A percentile compares a stretch with the other conserved stretches of the same genome.
Conservation (phyloP, 2,797 vertebrate genomes). For the Poeciliopsis gracilis region DNA sequence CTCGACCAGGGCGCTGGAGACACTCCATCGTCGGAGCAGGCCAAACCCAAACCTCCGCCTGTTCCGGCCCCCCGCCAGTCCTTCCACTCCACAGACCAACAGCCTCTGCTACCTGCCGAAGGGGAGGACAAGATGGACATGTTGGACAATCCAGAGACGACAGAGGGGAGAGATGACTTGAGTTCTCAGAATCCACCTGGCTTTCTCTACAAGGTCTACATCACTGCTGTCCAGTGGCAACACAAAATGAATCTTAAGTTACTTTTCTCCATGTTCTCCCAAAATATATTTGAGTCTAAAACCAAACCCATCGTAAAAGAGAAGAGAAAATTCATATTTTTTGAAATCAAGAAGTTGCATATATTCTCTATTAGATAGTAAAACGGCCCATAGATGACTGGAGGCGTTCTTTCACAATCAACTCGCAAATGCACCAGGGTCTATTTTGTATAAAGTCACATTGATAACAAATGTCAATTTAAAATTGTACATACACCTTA, state of each 20-base stretch:
- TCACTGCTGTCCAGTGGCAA: background rate
- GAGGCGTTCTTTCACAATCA: too few species aligned
- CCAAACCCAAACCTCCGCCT: conserved; percentile 41
- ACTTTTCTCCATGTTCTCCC: background rate
- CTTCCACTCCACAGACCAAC: conserved; percentile 37
- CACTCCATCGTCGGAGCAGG: conserved; percentile 25
- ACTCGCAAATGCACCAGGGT: too few species aligned
- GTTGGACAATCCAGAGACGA: conserved; percentile 1
- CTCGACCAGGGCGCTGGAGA: conserved; percentile 22
- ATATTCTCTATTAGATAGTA: background rate
- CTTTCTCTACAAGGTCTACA: conserved; percentile 76
- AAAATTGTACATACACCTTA: too few species aligned
- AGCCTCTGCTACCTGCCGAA: background rate
- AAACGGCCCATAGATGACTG: too few species aligned
- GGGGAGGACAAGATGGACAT: conserved; percentile 28
- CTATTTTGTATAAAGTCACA: too few species aligned
- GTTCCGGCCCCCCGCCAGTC: conserved; percentile 70
- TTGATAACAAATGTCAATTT: too few species aligned
- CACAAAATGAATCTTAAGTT: too few species aligned
- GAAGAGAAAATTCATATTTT: background rate
- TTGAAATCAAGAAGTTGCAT: background rate
- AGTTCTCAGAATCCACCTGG: conserved; percentile 59
- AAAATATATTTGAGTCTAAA: background rate
- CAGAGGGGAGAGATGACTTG: conserved; percentile 22
- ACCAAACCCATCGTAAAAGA: background rate